Evolutionary conservation across 2,888 invertebrate genomes (phyloP), one percentile per base, ranked within the genome.

Genomic region (Rugalucina vietnamica): DNA sequence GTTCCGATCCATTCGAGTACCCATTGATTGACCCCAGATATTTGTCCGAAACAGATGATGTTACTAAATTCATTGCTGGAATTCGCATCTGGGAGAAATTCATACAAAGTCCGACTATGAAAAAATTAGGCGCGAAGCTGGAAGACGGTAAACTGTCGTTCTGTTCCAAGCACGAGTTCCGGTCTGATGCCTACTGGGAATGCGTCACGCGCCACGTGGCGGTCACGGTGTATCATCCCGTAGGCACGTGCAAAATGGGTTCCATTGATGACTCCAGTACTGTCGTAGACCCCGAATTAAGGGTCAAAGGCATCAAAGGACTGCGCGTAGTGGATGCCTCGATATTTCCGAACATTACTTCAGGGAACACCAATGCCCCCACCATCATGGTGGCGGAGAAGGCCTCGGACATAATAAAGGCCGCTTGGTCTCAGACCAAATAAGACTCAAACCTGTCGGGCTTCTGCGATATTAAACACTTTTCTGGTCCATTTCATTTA

Each of bases 11-110:
- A 0, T 95, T 96, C 34, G 96, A 97, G 82, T 96, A 96, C 94
- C 98, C 98, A 0, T 93, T 97, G 49, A 98, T 99, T 94, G 97
- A 99, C 95, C 98, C 99, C 0, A 97, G 98, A 92, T 99, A 99
- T 94, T 97, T 98, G 85, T 95, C 96, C 37, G 94, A 96, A 10
- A 91, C 94, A 0, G 94, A 95, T 54, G 97, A 97, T 93, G 94
- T 97, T 29, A 85, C 88, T 72, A 70, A 76, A n/a, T 72, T 86
- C 12, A 76, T 88, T n/a, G 29, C 43, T 27, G 84, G 79, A 39
- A 80, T 87, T 27, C 24, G 81, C 36, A 32, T 80, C 12, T 76
- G 72, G 74, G 82, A 87, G 49, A 74, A 84, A 18, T 81, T 86
- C 21, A 60, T 81, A 18, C 29, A 81, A 34, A 86, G 84, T 18